Conservation (phyloP, 2,888 invertebrate species). For the Cerastoderma edule region DNA sequence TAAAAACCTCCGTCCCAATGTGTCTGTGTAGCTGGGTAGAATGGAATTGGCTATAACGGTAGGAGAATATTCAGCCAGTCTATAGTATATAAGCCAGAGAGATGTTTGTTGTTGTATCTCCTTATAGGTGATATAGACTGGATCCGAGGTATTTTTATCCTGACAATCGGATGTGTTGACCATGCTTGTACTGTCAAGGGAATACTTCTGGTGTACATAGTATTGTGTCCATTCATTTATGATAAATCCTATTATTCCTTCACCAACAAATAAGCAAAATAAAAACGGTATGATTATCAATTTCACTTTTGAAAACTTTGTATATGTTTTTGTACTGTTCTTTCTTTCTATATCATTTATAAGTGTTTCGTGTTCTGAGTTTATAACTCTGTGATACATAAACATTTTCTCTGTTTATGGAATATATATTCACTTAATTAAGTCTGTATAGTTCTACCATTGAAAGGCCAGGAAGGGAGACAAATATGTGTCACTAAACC, state of each 20-base stretch:
- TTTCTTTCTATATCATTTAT: constrained; percentile 1
- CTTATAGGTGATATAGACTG: constrained; percentile 12
- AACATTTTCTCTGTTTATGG: too few species aligned
- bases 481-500: too few species aligned
- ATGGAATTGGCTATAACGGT: constrained; percentile 34
- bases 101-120: constrained; percentile 27
- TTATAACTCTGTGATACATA: neutral
- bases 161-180: constrained; percentile 27
- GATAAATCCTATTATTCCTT: constrained; percentile 27
- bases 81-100: constrained; percentile 31
- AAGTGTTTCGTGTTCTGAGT: constrained; percentile 14
- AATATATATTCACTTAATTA: too few species aligned
- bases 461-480: too few species aligned
- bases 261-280: constrained; percentile 3
- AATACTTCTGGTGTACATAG: constrained; percentile 19
- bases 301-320: constrained; percentile 2
- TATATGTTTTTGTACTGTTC: neutral
- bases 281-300: constrained; percentile 4
- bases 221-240: constrained; percentile 52
- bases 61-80: constrained; percentile 29
- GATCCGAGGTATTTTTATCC: constrained; percentile 16
- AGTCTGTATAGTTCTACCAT: too few species aligned
- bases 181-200: constrained; percentile 9
- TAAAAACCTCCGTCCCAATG: constrained; percentile 45
- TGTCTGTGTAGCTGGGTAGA: constrained; percentile 41